Base-by-base conservation (phyloP, 2,113 vertebrate genomes). In the Periophthalmus modestus region DNA sequence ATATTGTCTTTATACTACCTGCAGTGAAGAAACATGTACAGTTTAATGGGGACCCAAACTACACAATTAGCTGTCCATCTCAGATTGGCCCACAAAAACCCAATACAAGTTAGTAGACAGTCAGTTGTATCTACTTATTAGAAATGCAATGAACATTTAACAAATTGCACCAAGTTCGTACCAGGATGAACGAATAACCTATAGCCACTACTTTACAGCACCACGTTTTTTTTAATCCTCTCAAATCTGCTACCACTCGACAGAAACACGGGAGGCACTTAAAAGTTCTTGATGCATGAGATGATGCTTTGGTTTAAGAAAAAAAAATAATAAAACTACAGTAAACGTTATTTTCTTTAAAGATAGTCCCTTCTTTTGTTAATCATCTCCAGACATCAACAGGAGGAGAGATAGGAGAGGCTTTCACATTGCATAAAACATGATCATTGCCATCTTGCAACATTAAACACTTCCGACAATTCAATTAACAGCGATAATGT, bases 1-100 rank as follows among this genome's bases (percentile, higher is more conserved):
- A 89, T 87, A 89, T 88, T 88, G 79, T 88, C 66, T 77, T 80
- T 83, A 83, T 71, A 88, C 88, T 92, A 90, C 86, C 89, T 90
- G 83, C 87, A 81, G 87, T 86, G 85, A 89, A 84, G 74, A 68
- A 85, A 90, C 79, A 85, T 85, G 79, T 82, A 86, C 85, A 88
- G 81, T 89, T 61, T 89, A 63, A 70, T 74, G 77, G 62, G 78
- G 84, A 78, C 78, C 69, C 75, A 85, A 80, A 66, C 80, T 36
- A 73, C 73, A 84, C 80, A 70, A 33, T 71, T 33, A 58, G 47
- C 23, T 12, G 48, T 80, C 75, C 75, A 66, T 16, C 57, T 83
- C 83, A 1, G 69, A 78, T 43, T 57, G 79, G 68, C 72, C 67
- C 73, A 87, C 78, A 12, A 77, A 10, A 79, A 78, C 58, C 0